A percentile compares a stretch with the other conserved stretches of the same genome.
These are phyloP conservation scores for Pollachius pollachius DNA, from an alignment of 2,113 vertebrate species.

Conservation along the genomic window DNA sequence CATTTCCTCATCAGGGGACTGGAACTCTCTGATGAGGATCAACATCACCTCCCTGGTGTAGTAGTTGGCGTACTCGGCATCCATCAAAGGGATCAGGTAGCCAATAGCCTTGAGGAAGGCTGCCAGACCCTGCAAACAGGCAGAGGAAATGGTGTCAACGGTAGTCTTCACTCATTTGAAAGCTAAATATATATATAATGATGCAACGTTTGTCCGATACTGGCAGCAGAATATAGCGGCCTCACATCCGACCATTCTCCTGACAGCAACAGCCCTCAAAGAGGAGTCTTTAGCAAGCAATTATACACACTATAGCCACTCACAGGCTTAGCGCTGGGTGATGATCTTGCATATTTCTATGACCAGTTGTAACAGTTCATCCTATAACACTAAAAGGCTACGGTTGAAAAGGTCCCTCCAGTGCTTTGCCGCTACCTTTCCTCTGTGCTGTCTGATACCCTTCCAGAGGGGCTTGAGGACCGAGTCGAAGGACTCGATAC, in stretches of 20 bases:
- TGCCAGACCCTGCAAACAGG: constrained; percentile 84
- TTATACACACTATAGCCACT: constrained; percentile 51
- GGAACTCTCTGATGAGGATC: constrained; percentile 98
- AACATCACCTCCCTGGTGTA: constrained; percentile 99
- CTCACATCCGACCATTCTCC: constrained; percentile 28
- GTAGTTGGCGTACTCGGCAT: constrained; percentile 98
- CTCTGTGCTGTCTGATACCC: constrained; percentile 97
- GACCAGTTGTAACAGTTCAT: not conserved
- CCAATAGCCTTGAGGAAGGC: constrained; percentile 98
- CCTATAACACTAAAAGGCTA: no score
- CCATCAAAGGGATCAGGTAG: constrained; percentile 97
- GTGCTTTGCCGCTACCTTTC: constrained; percentile 80
- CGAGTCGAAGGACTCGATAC: constrained; percentile 98
- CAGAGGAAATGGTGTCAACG: not conserved
- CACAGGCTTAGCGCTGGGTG: constrained; percentile 39
- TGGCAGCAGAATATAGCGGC: constrained; percentile 21
- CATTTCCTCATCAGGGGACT: constrained; percentile 99
- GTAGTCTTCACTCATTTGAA: not conserved
- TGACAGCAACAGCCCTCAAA: constrained; percentile 34
- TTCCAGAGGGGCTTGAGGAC: constrained; percentile 98
- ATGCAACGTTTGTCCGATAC: constrained; percentile 26
- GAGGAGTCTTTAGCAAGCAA: constrained; percentile 38
- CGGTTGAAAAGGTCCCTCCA: no score
- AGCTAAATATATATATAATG: not conserved
- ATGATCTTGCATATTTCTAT: constrained; percentile 35